phyloP scores from a whole-genome alignment of 1,140 invertebrate genomes.

The Microplitis mediator region DNA sequence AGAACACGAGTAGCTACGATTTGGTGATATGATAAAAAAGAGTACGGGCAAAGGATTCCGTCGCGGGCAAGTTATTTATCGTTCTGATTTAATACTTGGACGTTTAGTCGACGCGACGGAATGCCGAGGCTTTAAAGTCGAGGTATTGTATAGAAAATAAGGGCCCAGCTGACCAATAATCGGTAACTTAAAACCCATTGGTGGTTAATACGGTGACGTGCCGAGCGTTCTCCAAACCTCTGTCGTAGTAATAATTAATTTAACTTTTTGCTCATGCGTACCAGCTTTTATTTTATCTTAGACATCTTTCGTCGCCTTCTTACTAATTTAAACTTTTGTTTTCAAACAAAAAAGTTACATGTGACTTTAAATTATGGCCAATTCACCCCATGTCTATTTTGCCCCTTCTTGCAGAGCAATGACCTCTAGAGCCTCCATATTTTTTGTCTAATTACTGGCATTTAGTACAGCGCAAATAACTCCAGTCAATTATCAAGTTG shows the following conservation, averaged over 20 bases:
- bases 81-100: conserved; percentile 56
- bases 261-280: conserved; percentile 60
- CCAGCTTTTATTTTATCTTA: conserved; percentile 58
- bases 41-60: not conserved
- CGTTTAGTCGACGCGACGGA: conserved; percentile 44
- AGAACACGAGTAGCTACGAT: not conserved
- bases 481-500: no score
- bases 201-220: not conserved
- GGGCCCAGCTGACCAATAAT: no score
- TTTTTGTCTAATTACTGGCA: no score
- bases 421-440: no score
- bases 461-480: no score
- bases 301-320: conserved; percentile 43
- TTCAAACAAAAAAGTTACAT: no score
- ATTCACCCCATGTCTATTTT: no score
- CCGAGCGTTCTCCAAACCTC: conserved; percentile 31
- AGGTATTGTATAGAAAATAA: no score
- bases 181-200: not conserved
- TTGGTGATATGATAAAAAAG: conserved; percentile 5
- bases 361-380: no score
- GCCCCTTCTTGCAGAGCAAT: no score
- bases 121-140: conserved; percentile 22
- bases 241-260: conserved; percentile 56
- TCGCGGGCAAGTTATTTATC: conserved; percentile 44
- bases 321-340: no score